Evolutionary conservation across 2,797 vertebrate species (phyloP).

Genomic region (Amblyopsis hoosieri): DNA sequence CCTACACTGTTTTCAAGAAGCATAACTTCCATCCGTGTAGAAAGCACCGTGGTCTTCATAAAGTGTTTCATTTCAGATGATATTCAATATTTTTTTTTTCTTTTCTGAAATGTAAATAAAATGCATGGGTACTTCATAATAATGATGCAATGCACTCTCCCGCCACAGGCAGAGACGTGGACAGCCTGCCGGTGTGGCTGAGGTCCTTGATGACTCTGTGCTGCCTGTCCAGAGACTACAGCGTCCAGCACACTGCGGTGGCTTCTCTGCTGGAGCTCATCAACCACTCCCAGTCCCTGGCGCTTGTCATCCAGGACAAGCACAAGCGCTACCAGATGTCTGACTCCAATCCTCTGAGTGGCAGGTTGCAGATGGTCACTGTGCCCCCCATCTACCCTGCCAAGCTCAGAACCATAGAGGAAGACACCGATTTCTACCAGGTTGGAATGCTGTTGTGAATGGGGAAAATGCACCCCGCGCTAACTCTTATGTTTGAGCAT

Average conservation of each 20-base stretch:
- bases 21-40: too few species aligned
- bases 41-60: too few species aligned
- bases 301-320: slow-evolving; percentile 93
- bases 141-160: not conserved
- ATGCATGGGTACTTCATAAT: too few species aligned
- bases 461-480: not conserved
- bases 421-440: slow-evolving; percentile 93
- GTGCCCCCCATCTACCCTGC: slow-evolving; percentile 88
- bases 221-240: slow-evolving; percentile 89
- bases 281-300: slow-evolving; percentile 95
- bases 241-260: slow-evolving; percentile 89
- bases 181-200: slow-evolving; percentile 86
- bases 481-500: too few species aligned
- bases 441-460: slow-evolving; percentile 57
- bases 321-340: slow-evolving; percentile 85
- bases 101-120: too few species aligned
- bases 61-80: too few species aligned
- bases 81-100: too few species aligned
- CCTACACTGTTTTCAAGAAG: not conserved
- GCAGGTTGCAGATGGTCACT: slow-evolving; percentile 93
- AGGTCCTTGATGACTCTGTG: slow-evolving; percentile 91
- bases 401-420: slow-evolving; percentile 83
- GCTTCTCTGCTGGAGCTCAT: slow-evolving; percentile 91
- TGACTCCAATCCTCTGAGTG: slow-evolving; percentile 84
- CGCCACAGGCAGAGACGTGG: slow-evolving; percentile 69